phyloP scores from a whole-genome alignment of 2,797 vertebrate genomes.

The Falco cherrug region DNA sequence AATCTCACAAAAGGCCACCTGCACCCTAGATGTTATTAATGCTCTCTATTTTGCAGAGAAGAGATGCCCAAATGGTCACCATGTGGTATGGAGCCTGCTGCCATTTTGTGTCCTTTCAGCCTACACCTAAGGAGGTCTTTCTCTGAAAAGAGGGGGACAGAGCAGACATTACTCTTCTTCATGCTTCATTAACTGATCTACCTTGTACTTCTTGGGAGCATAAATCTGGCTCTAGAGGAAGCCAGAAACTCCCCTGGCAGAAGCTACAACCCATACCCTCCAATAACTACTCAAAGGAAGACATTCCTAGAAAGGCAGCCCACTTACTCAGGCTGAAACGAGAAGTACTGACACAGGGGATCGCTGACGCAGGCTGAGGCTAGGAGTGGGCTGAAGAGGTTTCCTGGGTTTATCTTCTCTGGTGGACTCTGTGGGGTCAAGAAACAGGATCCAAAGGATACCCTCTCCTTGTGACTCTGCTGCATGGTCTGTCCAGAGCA shows the following conservation, averaged over 20 bases:
- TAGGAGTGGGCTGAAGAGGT: neutral
- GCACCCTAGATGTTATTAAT: neutral
- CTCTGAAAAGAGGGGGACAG: neutral
- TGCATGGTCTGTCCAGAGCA: neutral
- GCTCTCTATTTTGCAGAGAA: accelerated
- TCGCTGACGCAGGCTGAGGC: neutral
- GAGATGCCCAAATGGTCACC: neutral
- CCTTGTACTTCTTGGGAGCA: neutral
- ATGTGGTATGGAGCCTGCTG: neutral
- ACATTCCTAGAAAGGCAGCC: neutral
- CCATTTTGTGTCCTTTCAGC: neutral
- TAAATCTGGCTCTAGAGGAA: neutral
- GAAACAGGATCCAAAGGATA: neutral
- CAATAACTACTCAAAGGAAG: neutral
- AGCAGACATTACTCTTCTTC: neutral
- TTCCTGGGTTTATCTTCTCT: neutral
- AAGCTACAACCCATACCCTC: neutral
- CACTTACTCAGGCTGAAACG: neutral
- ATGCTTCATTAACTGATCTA: neutral
- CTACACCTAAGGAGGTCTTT: neutral
- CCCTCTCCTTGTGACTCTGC: neutral
- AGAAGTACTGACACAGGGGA: neutral
- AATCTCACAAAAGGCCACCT: neutral
- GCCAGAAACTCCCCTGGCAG: neutral
- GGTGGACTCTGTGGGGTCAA: neutral